Conservation (phyloP, 2,113 vertebrate genomes). For the Gila orcuttii region DNA sequence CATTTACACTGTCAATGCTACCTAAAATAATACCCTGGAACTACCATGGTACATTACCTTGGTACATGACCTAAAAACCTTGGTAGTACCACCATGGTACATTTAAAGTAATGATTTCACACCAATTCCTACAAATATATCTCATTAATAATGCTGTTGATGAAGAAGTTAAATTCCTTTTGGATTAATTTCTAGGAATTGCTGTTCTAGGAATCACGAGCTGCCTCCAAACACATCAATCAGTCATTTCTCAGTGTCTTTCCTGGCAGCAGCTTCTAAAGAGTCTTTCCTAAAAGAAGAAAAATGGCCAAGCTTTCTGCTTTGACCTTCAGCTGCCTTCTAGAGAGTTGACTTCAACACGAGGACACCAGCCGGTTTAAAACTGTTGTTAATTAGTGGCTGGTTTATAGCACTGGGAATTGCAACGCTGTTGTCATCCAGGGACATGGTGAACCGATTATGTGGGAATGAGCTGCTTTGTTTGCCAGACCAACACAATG, state of each 20-base stretch:
- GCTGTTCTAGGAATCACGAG: not conserved
- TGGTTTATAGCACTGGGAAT: constrained; percentile 59
- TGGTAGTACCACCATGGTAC: not conserved
- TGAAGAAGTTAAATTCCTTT: not conserved
- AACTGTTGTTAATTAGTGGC: constrained; percentile 69
- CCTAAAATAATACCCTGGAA: not conserved
- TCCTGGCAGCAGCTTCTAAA: constrained; percentile 2
- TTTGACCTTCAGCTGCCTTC: constrained; percentile 33
- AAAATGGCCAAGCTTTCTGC: not conserved
- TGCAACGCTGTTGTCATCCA: constrained; percentile 61
- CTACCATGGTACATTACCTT: not conserved
- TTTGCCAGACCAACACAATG: constrained; percentile 36
- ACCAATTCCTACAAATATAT: not conserved
- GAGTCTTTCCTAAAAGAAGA: constrained; percentile 12
- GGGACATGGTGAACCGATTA: constrained; percentile 58
- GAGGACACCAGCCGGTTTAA: constrained; percentile 52
- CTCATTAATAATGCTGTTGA: not conserved
- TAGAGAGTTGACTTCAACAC: constrained; percentile 48
- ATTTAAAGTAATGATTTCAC: not conserved
- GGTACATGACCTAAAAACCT: no score
- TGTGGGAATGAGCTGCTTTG: not conserved
- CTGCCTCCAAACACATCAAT: not conserved
- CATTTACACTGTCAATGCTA: not conserved
- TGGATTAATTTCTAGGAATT: constrained; percentile 1
- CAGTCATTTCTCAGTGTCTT: constrained; percentile 5